These are phyloP conservation scores for Catharus bicknelli DNA, from an alignment of 2,113 vertebrate species.

Conservation along the genomic window DNA sequence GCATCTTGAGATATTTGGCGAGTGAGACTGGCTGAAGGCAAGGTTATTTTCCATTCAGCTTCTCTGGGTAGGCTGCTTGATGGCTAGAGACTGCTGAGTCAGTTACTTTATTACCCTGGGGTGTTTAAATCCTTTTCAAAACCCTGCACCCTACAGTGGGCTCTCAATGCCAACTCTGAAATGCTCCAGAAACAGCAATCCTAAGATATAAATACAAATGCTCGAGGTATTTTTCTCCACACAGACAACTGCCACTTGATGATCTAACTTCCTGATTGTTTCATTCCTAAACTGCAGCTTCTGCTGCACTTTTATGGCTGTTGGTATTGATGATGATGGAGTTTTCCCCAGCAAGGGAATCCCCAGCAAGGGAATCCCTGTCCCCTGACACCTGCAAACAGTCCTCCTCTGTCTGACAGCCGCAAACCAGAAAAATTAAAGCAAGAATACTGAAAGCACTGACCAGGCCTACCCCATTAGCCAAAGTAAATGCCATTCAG, in stretches of 20 bases:
- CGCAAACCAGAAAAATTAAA: background rate
- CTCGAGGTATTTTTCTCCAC: background rate
- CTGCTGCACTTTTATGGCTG: background rate
- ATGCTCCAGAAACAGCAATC: background rate
- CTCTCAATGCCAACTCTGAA: background rate
- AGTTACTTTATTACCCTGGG: background rate
- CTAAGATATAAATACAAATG: background rate
- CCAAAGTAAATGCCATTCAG: background rate
- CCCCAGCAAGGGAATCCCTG: background rate
- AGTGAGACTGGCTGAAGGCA: background rate
- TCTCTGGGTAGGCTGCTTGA: background rate
- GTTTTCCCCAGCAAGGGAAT: background rate
- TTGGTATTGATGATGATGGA: background rate
- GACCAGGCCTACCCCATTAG: background rate
- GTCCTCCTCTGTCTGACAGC: background rate
- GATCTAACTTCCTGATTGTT: background rate
- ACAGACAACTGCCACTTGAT: background rate
- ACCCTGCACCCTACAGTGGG: fast-evolving
- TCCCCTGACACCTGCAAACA: background rate
- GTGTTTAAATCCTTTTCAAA: background rate
- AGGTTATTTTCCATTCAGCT: background rate
- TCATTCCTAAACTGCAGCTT: background rate
- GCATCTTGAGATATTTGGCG: background rate
- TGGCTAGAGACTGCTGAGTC: background rate
- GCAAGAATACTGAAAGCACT: background rate